phyloP scores from a whole-genome alignment of 1,140 invertebrate species.

The Sitobion miscanthi region DNA sequence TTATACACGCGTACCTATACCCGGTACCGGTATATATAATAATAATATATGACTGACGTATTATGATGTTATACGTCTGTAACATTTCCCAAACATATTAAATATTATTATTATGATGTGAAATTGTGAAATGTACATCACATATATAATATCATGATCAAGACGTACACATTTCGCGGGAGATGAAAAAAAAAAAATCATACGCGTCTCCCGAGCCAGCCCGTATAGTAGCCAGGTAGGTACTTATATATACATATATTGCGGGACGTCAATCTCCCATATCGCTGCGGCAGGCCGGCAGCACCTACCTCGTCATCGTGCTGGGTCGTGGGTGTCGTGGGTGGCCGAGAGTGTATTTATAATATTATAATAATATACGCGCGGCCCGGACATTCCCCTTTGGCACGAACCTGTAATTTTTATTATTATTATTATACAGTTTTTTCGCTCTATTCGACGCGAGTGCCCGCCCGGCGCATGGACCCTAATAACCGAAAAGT shows the following conservation, averaged over 20 bases:
- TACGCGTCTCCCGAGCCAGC: neutral
- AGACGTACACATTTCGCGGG: neutral
- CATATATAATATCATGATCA: neutral
- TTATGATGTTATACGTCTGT: neutral
- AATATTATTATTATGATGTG: neutral
- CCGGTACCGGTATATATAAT: neutral
- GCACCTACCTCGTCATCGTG: neutral
- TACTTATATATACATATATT: neutral
- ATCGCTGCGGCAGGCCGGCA: neutral
- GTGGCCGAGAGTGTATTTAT: neutral
- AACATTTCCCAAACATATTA: neutral
- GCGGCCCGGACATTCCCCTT: constrained; percentile 46
- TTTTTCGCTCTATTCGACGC: constrained; percentile 26
- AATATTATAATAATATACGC: neutral
- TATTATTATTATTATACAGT: neutral
- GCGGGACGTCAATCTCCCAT: neutral
- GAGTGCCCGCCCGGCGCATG: neutral
- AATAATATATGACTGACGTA: neutral
- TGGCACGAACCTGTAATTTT: constrained; percentile 55
- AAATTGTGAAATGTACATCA: neutral
- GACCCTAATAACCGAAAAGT: constrained; percentile 29
- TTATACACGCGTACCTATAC: too few species aligned
- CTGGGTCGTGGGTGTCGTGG: constrained; percentile 40
- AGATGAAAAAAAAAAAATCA: neutral
- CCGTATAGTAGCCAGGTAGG: neutral